Base-by-base conservation (phyloP, 2,888 invertebrate genomes). In the Drosophila paramelanica region DNA sequence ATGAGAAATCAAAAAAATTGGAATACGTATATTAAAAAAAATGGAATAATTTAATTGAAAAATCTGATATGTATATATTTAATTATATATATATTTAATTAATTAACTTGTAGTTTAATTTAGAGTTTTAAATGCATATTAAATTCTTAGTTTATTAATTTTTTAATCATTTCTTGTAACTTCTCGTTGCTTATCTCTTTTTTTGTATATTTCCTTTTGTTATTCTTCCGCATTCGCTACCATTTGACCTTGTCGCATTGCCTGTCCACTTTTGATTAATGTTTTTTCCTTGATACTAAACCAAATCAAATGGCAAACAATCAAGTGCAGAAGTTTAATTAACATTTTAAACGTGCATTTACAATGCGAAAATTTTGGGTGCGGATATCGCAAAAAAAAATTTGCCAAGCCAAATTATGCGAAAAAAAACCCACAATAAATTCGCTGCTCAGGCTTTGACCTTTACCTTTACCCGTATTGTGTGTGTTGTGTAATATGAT, bases 401-500 rank as follows among this genome's bases (percentile, higher is more conserved):
- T 14, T 46, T 27, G 45, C 38, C 5, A 47, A 58, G 45, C 27
- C 39, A 56, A 62, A 53, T 51, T 52, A 8, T 43, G 56, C 42
- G 43, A 46, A 56, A 55, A 42, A 23, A n/a, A 36, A 41, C 0
- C 14, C 8, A 8, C 47, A 52, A 42, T 36, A 51, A 25, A 57
- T 33, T 33, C 11, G 57, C 27, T 27, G 11, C 45, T 25, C 20
- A 27, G 43, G 14, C 10, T 43, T 53, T 50, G 69, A 55, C 53
- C 52, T 42, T 77, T 62, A 60, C 61, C 62, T 73, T 56, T 65
- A 59, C 23, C 17, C 53, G 50, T 11, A 25, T 43, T 66, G 59
- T 42, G 45, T 46, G 52, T 46, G 55, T 70, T 77, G 65, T 73
- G 78, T 70, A 84, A 77, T 69, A 65, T 67, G 73, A 67, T 65